Evolutionary conservation across 2,113 vertebrate species (phyloP), one percentile per base, ranked within the genome.

Genomic region (Dicerorhinus sumatrensis): DNA sequence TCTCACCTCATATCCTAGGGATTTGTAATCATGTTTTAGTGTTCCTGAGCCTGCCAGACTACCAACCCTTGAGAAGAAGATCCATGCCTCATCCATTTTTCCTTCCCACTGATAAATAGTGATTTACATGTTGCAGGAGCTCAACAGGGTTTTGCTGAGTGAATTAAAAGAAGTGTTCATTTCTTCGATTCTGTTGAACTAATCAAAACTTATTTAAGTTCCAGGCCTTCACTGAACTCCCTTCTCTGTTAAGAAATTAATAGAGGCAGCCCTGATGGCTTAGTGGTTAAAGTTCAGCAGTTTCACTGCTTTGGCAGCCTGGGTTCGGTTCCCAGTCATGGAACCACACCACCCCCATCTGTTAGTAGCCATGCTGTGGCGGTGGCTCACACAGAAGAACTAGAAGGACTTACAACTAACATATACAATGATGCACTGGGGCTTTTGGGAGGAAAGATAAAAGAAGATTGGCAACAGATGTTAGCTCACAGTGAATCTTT

Each of bases 211-310:
- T 85, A 51, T 33, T 91, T 84, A 86, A 54, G 1, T 89, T 31
- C 4, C 27, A 77, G 11, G 36, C 4, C 18, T 29, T 91, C 29
- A 27, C 0, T 65, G 42, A 76, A 77, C 29, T 65, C 9, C 16
- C 5, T 89, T 65, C 18, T 65, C 31, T 93, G 60, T 72, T 94
- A 96, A 92, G 84, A 92, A 76, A 81, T 81, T 72, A 94, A 69
- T 88, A 70, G 48, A 48, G 48, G 8, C 48, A 48, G 48, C 10
- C 48, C 48, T 48, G 48, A 48, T 48, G 48, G 48, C 48, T 10
- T 48, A 48, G 48, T 8, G 48, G 48, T 48, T 48, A 8, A 48
- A 48, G 48, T 48, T 48, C 48, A 48, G 48, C 48, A 48, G 8
- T 48, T 48, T 48, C 48, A 48, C 48, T 48, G 48, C 48, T 48